Evolutionary conservation across 2,113 vertebrate genomes (phyloP), one percentile per base, ranked within the genome.

Genomic region (Rhizomys pruinosus): DNA sequence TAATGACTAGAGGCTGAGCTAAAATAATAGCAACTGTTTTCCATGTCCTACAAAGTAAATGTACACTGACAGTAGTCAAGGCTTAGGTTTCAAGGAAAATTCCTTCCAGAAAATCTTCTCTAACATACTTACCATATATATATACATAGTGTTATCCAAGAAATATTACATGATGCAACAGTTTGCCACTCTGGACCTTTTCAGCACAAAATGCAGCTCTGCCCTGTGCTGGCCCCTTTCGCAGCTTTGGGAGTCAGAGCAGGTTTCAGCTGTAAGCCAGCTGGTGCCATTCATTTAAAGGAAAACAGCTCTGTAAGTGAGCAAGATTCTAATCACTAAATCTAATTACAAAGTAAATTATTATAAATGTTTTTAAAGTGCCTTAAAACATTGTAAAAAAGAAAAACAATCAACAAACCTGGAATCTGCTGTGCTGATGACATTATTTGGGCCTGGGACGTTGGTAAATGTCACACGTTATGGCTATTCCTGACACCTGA

Each of bases 281-380:
- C 94, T 97, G 96, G 92, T 92, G 61, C 95, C 84, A 91, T 94
- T 90, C 86, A 95, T 97, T 95, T 95, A 92, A 92, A 72, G 82
- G 76, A 91, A 97, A 97, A 78, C 86, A 92, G 84, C 82, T 90
- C 93, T 84, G 44, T 87, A 94, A 96, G 94, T 87, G 92, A 93
- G 89, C 86, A 96, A 96, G 94, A 94, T 89, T 95, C 90, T 97
- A 90, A 97, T 97, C 93, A 94, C 90, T 94, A 96, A 93, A 90
- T 92, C 90, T 96, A 97, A 97, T 96, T 95, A 96, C 92, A 92
- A 97, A 96, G 93, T 95, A 93, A 94, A 97, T 97, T 96, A 97
- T 97, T 96, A 96, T 95, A 94, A 97, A 97, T 97, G 90, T 94
- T 95, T 92, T 55, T 34, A 80, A 90, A 95, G 74, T 92, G 82